Conservation (phyloP, 2,113 vertebrate genomes). For the Passer domesticus region DNA sequence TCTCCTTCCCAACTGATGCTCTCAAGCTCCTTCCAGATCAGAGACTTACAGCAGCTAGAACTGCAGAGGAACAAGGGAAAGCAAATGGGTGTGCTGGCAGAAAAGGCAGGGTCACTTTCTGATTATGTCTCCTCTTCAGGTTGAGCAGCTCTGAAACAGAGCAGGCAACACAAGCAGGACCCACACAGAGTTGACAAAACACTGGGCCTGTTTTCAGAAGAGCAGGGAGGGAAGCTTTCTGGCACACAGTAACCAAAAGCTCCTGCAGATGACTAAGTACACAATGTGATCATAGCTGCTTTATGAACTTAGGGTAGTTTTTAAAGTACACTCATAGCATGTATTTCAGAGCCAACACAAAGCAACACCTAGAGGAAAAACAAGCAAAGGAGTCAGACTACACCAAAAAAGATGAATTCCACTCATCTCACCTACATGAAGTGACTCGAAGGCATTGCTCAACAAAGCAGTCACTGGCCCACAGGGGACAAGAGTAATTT, state of each 20-base stretch:
- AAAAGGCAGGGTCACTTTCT: not conserved
- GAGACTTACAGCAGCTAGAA: not conserved
- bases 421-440: not conserved
- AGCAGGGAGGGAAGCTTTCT: constrained; percentile 11
- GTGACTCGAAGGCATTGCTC: not conserved
- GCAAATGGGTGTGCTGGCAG: not conserved
- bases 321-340: not conserved
- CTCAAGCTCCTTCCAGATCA: not conserved
- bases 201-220: not conserved
- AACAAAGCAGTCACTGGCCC: not conserved
- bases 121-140: not conserved
- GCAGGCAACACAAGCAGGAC: not conserved
- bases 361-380: not conserved
- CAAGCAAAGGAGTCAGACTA: not conserved
- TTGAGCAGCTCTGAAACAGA: not conserved
- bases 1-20: not conserved
- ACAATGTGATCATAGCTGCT: not conserved
- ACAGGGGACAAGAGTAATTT: not conserved
- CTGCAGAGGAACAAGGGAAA: not conserved
- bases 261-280: constrained; percentile 15
- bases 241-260: not conserved
- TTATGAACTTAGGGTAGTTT: not conserved
- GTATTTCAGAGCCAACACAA: not conserved
- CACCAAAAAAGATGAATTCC: not conserved
- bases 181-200: constrained; percentile 48